These are phyloP conservation scores for Miichthys miiuy DNA, from an alignment of 2,797 vertebrate genomes.

Conservation along the genomic window DNA sequence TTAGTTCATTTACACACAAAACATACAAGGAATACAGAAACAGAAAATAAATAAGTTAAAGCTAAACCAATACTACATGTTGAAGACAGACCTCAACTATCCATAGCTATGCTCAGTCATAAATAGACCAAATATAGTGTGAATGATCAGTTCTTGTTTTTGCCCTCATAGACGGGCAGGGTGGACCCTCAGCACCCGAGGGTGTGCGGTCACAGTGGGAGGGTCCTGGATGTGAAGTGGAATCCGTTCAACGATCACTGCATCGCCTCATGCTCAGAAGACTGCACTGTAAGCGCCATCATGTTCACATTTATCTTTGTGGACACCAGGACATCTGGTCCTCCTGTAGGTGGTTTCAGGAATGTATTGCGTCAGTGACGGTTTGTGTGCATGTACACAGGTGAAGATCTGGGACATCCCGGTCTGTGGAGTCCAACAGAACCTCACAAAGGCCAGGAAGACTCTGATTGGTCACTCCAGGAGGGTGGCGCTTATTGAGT, in stretches of 20 bases:
- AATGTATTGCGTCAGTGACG: background rate
- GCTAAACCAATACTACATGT: too few species aligned
- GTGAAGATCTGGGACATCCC: slow-evolving; percentile 90
- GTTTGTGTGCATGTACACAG: slow-evolving; percentile 43
- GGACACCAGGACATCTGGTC: too few species aligned
- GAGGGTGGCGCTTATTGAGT: slow-evolving; percentile 90
- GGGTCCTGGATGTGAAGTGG: slow-evolving; percentile 95
- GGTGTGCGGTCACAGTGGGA: slow-evolving; percentile 90
- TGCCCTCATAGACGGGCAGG: slow-evolving; percentile 87
- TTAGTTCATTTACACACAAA: too few species aligned
- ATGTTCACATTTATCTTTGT: background rate
- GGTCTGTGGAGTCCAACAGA: slow-evolving; percentile 83
- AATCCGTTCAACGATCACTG: slow-evolving; percentile 94
- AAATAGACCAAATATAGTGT: background rate
- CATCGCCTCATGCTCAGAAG: slow-evolving; percentile 96
- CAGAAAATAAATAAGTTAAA: too few species aligned
- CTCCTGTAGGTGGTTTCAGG: too few species aligned
- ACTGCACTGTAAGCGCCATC: slow-evolving; percentile 82
- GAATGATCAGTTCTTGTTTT: background rate
- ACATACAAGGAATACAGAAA: too few species aligned
- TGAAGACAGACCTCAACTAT: too few species aligned
- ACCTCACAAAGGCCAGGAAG: slow-evolving; percentile 84
- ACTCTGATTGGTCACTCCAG: slow-evolving; percentile 79
- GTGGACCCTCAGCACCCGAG: slow-evolving; percentile 92
- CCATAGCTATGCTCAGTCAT: too few species aligned